Evolutionary conservation across 2,888 invertebrate species (phyloP).

Genomic region (Terebella lapidaria): DNA sequence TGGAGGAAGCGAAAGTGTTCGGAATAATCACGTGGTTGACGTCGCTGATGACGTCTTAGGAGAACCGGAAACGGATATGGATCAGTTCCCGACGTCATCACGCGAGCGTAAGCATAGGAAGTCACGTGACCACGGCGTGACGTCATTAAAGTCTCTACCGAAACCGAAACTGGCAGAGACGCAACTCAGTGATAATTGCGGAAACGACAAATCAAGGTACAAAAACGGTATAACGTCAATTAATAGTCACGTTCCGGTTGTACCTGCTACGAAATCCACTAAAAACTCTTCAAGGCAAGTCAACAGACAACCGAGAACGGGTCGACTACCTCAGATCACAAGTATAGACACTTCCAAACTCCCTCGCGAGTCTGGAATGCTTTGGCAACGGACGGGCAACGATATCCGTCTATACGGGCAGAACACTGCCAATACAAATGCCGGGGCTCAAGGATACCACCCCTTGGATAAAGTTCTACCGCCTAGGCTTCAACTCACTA

Average conservation of each 20-base stretch:
- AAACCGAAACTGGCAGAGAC: neutral
- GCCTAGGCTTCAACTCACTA: neutral
- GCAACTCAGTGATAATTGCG: neutral
- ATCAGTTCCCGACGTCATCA: neutral
- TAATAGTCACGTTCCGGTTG: too few species aligned
- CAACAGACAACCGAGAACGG: neutral
- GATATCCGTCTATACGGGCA: neutral
- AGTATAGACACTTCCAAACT: neutral
- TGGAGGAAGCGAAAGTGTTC: neutral
- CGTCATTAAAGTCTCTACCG: neutral
- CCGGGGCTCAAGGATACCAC: too few species aligned
- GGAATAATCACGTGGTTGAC: too few species aligned
- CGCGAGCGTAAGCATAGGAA: neutral
- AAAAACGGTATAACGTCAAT: neutral
- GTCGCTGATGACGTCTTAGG: too few species aligned
- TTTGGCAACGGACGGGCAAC: neutral
- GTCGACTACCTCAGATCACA: neutral
- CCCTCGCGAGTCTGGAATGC: neutral
- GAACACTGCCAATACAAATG: neutral
- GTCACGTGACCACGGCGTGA: neutral
- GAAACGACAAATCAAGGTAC: neutral
- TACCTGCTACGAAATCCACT: neutral
- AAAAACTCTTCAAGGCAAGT: neutral
- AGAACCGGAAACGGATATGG: too few species aligned
- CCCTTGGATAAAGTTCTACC: too few species aligned